Percentiles rank a stretch among this genome's conserved stretches.
Evolutionary conservation across 2,797 vertebrate genomes (phyloP).

Genomic region (Galago senegalensis): DNA sequence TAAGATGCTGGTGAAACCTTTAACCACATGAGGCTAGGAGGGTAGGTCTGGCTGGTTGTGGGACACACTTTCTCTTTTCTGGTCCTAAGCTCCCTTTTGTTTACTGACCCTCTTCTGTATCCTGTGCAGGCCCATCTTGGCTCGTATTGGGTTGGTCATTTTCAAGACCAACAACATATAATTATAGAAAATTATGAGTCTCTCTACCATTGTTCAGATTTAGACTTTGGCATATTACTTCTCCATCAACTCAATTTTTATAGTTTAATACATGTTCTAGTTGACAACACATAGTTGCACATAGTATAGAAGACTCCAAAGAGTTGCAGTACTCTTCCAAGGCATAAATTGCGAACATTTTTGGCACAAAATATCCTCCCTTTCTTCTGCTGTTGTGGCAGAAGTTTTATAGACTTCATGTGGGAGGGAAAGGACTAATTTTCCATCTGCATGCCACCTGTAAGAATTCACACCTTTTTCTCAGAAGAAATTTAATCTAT

Average conservation of each 20-base stretch:
- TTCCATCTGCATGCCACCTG: slow-evolving; percentile 74
- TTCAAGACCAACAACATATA: slow-evolving; percentile 62
- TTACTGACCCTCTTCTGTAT: neutral
- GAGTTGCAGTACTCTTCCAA: slow-evolving; percentile 8
- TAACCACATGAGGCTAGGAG: neutral
- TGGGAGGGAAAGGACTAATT: slow-evolving; percentile 47
- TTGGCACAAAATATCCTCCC: slow-evolving; percentile 39
- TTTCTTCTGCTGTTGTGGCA: slow-evolving; percentile 56
- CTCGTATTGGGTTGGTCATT: slow-evolving; percentile 33
- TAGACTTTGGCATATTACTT: slow-evolving; percentile 56
- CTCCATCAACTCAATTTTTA: slow-evolving; percentile 64
- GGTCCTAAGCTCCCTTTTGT: neutral
- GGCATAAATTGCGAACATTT: slow-evolving; percentile 6
- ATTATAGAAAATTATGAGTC: neutral
- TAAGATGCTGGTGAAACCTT: neutral
- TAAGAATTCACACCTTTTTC: slow-evolving; percentile 73
- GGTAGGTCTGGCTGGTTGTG: neutral
- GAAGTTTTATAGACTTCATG: slow-evolving; percentile 50
- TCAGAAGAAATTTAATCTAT: slow-evolving; percentile 66
- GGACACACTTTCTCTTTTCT: slow-evolving; percentile 15
- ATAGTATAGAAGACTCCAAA: neutral
- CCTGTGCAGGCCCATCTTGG: neutral
- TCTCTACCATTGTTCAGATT: slow-evolving; percentile 32
- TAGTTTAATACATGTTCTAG: slow-evolving; percentile 54
- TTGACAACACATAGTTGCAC: neutral